Evolutionary conservation across 53 echinoderm and acorn worm species (phyloP).

Genomic region (Crossaster papposus): DNA sequence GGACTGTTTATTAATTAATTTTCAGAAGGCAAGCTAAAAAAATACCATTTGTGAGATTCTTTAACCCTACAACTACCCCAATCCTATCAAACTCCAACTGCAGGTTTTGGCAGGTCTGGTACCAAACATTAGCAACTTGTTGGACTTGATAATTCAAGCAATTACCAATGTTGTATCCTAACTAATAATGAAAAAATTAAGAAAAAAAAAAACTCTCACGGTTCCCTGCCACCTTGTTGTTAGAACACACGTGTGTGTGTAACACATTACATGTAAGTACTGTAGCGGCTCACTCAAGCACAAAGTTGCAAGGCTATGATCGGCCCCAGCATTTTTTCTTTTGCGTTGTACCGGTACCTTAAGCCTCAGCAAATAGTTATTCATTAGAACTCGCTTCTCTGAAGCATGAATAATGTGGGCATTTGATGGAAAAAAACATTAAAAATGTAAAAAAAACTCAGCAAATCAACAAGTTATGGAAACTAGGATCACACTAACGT

Average conservation of each 20-base stretch:
- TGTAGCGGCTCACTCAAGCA: background rate
- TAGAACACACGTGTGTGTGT: background rate
- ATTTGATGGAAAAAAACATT: background rate
- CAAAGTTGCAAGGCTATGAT: background rate
- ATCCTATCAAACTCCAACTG: too few species aligned
- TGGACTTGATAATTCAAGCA: too few species aligned
- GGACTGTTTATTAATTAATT: conserved; percentile 5
- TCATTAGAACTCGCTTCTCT: background rate
- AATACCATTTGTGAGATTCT: background rate
- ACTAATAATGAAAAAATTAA: too few species aligned
- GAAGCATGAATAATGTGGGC: background rate
- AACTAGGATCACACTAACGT: too few species aligned
- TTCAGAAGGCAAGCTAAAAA: background rate
- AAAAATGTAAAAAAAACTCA: background rate
- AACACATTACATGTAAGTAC: background rate
- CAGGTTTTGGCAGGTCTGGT: too few species aligned
- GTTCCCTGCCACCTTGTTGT: background rate
- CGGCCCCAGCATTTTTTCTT: background rate
- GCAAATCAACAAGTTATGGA: background rate
- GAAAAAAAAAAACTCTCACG: too few species aligned
- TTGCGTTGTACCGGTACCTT: too few species aligned
- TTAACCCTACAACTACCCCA: too few species aligned
- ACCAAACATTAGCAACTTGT: too few species aligned
- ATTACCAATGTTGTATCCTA: too few species aligned
- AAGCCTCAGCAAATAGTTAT: background rate